Evolutionary conservation across 2,113 vertebrate genomes (phyloP).

Genomic region (Zeus faber): DNA sequence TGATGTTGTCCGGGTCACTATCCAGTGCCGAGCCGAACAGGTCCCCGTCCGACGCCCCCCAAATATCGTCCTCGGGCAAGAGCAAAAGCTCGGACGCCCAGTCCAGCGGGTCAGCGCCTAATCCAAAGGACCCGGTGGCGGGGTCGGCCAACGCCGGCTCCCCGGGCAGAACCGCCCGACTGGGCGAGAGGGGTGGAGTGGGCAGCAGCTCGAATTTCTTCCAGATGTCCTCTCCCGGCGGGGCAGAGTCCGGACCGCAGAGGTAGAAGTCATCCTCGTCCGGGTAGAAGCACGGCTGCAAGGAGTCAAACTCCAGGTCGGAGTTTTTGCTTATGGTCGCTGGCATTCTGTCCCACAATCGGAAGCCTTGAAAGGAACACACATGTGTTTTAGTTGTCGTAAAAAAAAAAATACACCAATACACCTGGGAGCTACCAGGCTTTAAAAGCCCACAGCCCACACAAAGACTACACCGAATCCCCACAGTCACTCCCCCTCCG

Average conservation of each 20-base stretch:
- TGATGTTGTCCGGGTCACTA: slow-evolving; percentile 88
- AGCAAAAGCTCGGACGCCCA: slow-evolving; percentile 94
- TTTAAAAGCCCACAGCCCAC: slow-evolving; percentile 46
- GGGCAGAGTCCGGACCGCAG: slow-evolving; percentile 91
- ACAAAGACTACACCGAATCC: slow-evolving; percentile 46
- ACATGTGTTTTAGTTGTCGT: slow-evolving; percentile 30
- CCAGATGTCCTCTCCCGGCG: slow-evolving; percentile 99
- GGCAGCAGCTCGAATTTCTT: slow-evolving; percentile 98
- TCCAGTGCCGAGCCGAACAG: slow-evolving; percentile 80
- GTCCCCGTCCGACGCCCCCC: slow-evolving; percentile 81
- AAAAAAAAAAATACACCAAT: slow-evolving; percentile 1
- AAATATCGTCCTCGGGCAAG: slow-evolving; percentile 82
- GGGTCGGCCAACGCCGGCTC: slow-evolving; percentile 67
- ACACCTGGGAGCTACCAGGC: slow-evolving; percentile 48
- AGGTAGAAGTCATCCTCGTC: slow-evolving; percentile 98
- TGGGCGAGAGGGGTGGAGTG: slow-evolving; percentile 95
- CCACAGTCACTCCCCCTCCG: slow-evolving; percentile 31
- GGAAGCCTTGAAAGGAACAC: slow-evolving; percentile 45
- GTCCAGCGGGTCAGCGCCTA: slow-evolving; percentile 82
- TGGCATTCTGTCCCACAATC: slow-evolving; percentile 80
- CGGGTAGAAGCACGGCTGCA: slow-evolving; percentile 97
- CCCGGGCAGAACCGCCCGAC: slow-evolving; percentile 85
- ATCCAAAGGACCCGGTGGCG: slow-evolving; percentile 70
- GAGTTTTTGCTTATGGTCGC: slow-evolving; percentile 90
- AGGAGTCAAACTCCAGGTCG: slow-evolving; percentile 95